Conservation (phyloP, 2,888 invertebrate species). For the Himalopsyche tibetana region DNA sequence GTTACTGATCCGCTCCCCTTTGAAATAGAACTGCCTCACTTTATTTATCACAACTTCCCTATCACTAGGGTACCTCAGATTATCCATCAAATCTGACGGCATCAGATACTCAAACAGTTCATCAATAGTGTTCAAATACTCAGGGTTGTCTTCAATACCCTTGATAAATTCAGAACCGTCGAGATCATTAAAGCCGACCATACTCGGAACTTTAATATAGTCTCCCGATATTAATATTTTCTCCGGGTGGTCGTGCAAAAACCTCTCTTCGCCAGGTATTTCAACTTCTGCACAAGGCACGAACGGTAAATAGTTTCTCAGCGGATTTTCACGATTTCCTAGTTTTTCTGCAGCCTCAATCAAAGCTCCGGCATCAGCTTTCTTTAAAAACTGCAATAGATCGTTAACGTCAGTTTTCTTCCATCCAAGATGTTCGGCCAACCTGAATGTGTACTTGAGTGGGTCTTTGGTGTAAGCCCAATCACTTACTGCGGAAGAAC, state of each 20-base stretch:
- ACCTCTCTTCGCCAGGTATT: constrained; percentile 70
- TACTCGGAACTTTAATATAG: constrained; percentile 47
- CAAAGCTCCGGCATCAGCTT: constrained; percentile 70
- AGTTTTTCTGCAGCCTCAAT: constrained; percentile 69
- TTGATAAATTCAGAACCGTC: constrained; percentile 46
- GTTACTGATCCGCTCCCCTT: constrained; percentile 22
- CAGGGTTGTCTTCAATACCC: neutral
- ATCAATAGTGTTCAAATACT: constrained; percentile 37
- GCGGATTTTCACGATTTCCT: constrained; percentile 70
- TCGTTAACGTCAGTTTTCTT: constrained; percentile 70
- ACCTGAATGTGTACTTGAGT: constrained; percentile 69
- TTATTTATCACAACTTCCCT: constrained; percentile 43
- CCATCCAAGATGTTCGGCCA: constrained; percentile 74
- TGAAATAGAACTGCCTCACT: constrained; percentile 49
- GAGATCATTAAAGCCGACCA: constrained; percentile 51
- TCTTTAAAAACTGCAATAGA: constrained; percentile 69
- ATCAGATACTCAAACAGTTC: constrained; percentile 43
- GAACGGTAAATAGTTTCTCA: constrained; percentile 68
- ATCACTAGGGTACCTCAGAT: neutral
- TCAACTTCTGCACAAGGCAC: constrained; percentile 72
- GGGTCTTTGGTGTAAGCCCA: constrained; percentile 70
- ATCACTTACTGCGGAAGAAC: constrained; percentile 69
- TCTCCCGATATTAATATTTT: constrained; percentile 67
- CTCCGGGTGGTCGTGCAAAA: constrained; percentile 72
- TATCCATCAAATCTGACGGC: constrained; percentile 39